Evolutionary conservation across 2,888 invertebrate genomes (phyloP).

Genomic region (Cantharis flavilabris): DNA sequence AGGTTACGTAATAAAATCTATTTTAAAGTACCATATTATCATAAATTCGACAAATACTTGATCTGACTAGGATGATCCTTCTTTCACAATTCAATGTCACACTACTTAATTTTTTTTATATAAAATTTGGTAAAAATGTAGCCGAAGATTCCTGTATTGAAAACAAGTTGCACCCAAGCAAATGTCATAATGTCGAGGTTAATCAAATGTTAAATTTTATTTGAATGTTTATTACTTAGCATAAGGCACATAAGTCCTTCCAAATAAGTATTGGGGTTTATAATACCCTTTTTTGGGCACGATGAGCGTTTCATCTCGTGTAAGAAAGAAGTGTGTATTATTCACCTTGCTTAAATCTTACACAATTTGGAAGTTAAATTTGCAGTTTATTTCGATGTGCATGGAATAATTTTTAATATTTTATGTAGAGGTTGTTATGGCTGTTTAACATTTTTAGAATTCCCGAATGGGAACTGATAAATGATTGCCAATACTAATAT

Average conservation of each 20-base stretch:
- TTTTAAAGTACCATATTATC: background rate
- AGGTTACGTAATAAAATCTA: background rate
- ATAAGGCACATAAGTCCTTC: background rate
- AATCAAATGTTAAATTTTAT: background rate
- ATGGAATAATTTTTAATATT: background rate
- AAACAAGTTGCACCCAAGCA: background rate
- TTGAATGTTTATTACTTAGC: background rate
- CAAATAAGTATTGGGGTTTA: background rate
- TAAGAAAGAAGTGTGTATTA: background rate
- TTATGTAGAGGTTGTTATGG: background rate
- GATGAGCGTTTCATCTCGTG: background rate
- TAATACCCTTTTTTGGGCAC: background rate
- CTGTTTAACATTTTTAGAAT: background rate
- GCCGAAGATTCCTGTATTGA: background rate
- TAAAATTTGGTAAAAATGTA: background rate
- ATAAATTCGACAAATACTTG: background rate
- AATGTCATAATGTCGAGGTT: slow-evolving; percentile 1
- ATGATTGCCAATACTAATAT: too few relatives aligned
- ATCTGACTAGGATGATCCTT: background rate
- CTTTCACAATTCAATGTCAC: background rate
- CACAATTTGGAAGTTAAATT: background rate
- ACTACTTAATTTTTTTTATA: background rate
- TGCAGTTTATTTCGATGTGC: background rate
- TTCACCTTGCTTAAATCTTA: background rate
- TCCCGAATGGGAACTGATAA: background rate